These are phyloP conservation scores for Microcebus ravelobensis DNA, from an alignment of 2,113 vertebrate genomes.

Conservation along the genomic window DNA sequence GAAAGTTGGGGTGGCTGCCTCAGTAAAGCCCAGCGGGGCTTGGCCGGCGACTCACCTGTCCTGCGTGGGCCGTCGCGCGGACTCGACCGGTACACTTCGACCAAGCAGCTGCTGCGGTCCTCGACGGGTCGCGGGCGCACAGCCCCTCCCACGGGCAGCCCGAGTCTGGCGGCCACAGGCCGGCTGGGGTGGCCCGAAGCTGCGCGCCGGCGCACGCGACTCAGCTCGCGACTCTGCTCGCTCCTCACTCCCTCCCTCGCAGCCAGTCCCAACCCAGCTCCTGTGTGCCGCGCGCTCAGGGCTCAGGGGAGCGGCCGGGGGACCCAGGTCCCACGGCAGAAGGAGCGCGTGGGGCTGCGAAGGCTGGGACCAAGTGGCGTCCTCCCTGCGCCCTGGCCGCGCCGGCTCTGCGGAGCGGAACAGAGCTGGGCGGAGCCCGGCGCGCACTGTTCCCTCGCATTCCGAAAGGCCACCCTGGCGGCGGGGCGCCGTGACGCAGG, in stretches of 20 bases:
- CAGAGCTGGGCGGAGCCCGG: conserved; percentile 77
- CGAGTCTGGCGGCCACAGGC: background rate
- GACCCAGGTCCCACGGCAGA: background rate
- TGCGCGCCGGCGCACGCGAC: conserved; percentile 36
- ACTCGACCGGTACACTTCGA: background rate
- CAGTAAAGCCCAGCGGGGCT: background rate
- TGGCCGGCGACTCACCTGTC: conserved; percentile 73
- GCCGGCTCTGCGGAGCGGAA: conserved; percentile 77
- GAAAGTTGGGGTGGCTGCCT: conserved; percentile 48
- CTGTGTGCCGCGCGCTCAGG: background rate
- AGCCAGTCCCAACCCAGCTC: background rate
- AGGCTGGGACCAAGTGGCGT: background rate
- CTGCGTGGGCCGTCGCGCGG: background rate
- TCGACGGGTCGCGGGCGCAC: background rate
- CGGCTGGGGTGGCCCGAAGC: conserved; percentile 10
- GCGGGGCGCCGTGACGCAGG: conserved; percentile 85
- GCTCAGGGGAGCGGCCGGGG: background rate
- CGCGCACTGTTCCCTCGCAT: conserved; percentile 75
- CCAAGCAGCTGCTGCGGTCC: background rate
- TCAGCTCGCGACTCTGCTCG: conserved; percentile 21
- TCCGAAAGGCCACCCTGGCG: conserved; percentile 75
- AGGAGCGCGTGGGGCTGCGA: background rate
- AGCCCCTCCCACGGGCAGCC: background rate
- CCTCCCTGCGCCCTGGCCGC: conserved; percentile 37
- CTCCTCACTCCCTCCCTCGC: background rate